Evolutionary conservation across 2,113 vertebrate species (phyloP), one percentile per base, ranked within the genome.

Genomic region (Chloroceryle aenea): DNA sequence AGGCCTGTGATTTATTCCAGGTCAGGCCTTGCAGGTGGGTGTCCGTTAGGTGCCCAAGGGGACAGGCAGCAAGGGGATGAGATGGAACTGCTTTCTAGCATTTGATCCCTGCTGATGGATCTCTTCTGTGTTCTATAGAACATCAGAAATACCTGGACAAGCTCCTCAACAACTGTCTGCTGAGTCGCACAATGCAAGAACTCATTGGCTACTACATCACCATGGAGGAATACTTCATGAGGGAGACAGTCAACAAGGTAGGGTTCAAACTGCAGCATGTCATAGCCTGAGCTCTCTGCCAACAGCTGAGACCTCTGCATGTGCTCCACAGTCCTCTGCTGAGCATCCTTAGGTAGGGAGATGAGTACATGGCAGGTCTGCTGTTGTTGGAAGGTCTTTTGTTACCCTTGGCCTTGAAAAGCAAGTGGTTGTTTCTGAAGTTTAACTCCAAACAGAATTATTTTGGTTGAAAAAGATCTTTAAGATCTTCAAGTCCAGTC

Each of bases 191-290:
- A 73, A 99, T 99, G 99, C 99, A 99, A 95, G 99, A 99, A 95
- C 98, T 99, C 87, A 99, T 99, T 79, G 99, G 99, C 63, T 99
- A 98, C 71, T 99, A 99, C 73, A 98, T 99, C 94, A 99, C 99
- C 68, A 99, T 99, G 99, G 99, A 99, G 93, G 99, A 99, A 87
- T 99, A 99, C 94, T 99, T 99, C 98, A 99, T 99, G 99, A 98
- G 99, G 76, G 99, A 99, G 96, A 99, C 99, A 1, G 99, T 99
- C 78, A 99, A 99, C 97, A 99, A 99, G 99, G 99, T 99, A 95
- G 36, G 89, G 56, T 25, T 30, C 29, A 36, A 23, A 29, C 30
- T 26, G 38, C 42, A 23, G 36, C 90, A 74, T 58, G 50, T 32
- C 56, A 26, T 32, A 66, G 52, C 61, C 30, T 19, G 11, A 1